Base-by-base conservation (phyloP, 2,797 vertebrate genomes). In the Gallirallus australis region DNA sequence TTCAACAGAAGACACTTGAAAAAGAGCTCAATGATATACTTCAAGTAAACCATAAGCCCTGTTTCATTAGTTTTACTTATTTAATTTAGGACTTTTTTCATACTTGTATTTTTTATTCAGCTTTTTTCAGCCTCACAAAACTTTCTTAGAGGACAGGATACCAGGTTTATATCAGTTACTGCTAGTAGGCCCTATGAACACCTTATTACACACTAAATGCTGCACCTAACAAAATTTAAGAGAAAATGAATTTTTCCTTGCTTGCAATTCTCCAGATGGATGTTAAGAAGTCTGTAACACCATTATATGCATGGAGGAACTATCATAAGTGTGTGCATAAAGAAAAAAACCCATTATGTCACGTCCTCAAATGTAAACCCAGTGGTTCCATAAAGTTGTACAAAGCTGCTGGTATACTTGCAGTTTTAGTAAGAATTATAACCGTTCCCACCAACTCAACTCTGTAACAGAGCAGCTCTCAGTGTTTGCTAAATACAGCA, bases 371-470 rank as follows among this genome's bases (percentile, higher is more conserved):
- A 86, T 42, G 19, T 82, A 59, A 94, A 71, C 53, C 27, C n/a
- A 27, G 35, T 47, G 12, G 25, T 9, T 71, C 40, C 28, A 35
- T 5, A 88, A 63, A 88, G 31, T 70, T 86, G 66, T 27, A 68
- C 13, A 12, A 30, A 86, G 86, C 73, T 93, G 31, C 64, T 94
- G 40, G 82, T 31, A 88, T 45, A 66, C 3, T 18, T 52, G 30
- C 53, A 93, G 86, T 30, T 92, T 92, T 87, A 66, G 89, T 87
- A 89, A 85, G 87, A 96, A 93, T 57, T 48, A 80, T 76, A 91
- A 31, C 20, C 14, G 47, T 81, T 70, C 90, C 50, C 45, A 95
- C 79, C 78, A 84, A 31, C 19, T 82, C 42, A 77, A 11, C 77
- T 88, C 48, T 61, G 37, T 75, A 87, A 81, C 4, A 70, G 56